Evolutionary conservation across 2,888 invertebrate species (phyloP).

Genomic region (Parascotia fuliginaria): DNA sequence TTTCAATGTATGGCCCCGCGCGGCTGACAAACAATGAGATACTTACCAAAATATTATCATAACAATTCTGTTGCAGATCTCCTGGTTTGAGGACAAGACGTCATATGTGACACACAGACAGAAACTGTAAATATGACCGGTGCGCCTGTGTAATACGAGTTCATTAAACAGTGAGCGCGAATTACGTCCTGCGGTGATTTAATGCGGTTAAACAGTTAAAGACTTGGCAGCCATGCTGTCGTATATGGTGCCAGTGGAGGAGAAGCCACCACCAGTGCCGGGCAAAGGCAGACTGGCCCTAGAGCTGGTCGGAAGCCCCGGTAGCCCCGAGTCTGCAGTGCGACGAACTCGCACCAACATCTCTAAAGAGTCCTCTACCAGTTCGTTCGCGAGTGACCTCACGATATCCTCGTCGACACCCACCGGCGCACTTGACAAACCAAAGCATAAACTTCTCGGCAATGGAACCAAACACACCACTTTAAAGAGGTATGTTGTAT

Average conservation of each 20-base stretch:
- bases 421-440: conserved; percentile 87
- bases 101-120: conserved; percentile 16
- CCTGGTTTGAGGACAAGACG: conserved; percentile 40
- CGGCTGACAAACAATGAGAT: not conserved
- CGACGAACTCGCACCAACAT: conserved; percentile 69
- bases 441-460: conserved; percentile 88
- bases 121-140: conserved; percentile 26
- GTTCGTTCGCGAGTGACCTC: conserved; percentile 89
- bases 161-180: conserved; percentile 23
- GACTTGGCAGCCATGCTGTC: conserved; percentile 87
- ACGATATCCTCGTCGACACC: conserved; percentile 88
- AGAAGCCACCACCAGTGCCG: conserved; percentile 89
- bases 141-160: conserved; percentile 31
- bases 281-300: conserved; percentile 82
- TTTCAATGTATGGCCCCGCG: no score
- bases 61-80: conserved; percentile 62
- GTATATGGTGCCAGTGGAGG: conserved; percentile 92
- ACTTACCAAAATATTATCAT: conserved; percentile 23
- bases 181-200: conserved; percentile 22
- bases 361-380: conserved; percentile 89
- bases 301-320: conserved; percentile 73
- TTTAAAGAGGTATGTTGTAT: conserved; percentile 87
- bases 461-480: conserved; percentile 90
- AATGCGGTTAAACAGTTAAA: conserved; percentile 32
- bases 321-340: conserved; percentile 69